phyloP scores from a whole-genome alignment of 2,113 vertebrate genomes.

The Myotis davidii region DNA sequence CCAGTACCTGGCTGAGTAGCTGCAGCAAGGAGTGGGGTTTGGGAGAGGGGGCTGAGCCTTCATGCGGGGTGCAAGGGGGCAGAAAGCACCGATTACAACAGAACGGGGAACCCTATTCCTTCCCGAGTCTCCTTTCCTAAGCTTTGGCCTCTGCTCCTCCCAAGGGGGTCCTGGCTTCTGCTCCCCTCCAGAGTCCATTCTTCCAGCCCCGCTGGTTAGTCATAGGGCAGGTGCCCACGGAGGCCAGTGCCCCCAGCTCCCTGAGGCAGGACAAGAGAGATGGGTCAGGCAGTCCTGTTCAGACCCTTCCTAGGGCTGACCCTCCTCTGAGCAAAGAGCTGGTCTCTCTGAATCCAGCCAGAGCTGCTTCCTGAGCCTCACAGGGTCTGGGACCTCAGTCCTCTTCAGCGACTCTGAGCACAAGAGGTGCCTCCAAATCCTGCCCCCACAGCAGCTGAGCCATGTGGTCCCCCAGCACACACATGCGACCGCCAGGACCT shows the following conservation, averaged over 20 bases:
- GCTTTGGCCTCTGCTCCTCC: neutral
- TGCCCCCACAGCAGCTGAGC: conserved; percentile 21
- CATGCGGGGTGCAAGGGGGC: conserved; percentile 67
- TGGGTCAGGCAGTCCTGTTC: neutral
- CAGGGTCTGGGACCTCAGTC: neutral
- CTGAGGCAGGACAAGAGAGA: neutral
- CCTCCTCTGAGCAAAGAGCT: neutral
- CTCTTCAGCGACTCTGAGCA: neutral
- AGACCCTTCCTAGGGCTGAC: neutral
- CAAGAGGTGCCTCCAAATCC: neutral
- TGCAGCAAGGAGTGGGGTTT: neutral
- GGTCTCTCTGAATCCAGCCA: neutral
- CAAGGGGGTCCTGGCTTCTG: neutral
- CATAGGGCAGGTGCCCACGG: neutral
- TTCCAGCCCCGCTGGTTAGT: neutral
- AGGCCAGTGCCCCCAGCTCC: neutral
- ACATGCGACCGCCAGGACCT: neutral
- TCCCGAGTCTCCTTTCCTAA: neutral
- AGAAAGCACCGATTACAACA: conserved; percentile 76
- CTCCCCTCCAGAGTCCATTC: neutral
- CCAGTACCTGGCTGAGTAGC: neutral
- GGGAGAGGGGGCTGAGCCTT: conserved; percentile 53
- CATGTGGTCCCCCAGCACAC: neutral
- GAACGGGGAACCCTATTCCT: conserved; percentile 36
- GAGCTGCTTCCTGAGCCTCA: conserved; percentile 21